Conservation (phyloP, 2,797 vertebrate species). For the Sebastes baramenuke region DNA sequence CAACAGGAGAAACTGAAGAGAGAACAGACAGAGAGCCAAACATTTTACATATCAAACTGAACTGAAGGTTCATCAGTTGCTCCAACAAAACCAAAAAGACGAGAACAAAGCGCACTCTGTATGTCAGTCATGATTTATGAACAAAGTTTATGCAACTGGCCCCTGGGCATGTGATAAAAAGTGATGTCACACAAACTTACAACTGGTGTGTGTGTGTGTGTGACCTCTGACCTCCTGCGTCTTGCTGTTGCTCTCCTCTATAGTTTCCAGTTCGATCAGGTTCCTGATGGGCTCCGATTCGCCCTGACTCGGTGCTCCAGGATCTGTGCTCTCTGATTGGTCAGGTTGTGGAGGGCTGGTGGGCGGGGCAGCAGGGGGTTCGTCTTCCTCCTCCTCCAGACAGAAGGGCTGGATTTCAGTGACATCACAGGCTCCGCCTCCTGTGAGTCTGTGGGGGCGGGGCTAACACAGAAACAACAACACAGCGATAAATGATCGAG, state of each 20-base stretch:
- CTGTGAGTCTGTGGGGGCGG: background rate
- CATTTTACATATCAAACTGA: background rate
- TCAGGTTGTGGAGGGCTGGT: background rate
- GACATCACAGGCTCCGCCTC: constrained; percentile 25
- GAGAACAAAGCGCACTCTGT: background rate
- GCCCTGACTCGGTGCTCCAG: background rate
- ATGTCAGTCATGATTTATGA: background rate
- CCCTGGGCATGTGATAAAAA: background rate
- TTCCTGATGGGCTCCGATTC: constrained; percentile 4
- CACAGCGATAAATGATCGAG: background rate
- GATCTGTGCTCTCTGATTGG: constrained; percentile 19
- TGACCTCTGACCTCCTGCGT: constrained; percentile 60
- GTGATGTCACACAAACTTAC: background rate
- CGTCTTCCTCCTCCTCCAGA: constrained; percentile 65
- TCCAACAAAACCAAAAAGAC: background rate
- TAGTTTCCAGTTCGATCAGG: constrained; percentile 23
- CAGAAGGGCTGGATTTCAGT: constrained; percentile 70
- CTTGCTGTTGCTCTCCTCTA: constrained; percentile 44
- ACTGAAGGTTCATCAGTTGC: background rate
- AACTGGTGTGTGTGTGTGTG: background rate
- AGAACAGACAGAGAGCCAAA: background rate
- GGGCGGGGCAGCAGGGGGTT: background rate
- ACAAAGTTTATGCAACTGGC: background rate
- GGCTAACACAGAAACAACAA: constrained; percentile 37
- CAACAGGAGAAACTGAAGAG: constrained; percentile 83